Conservation (phyloP, 2,888 invertebrate genomes). For the Notocelia uddmanniana region DNA sequence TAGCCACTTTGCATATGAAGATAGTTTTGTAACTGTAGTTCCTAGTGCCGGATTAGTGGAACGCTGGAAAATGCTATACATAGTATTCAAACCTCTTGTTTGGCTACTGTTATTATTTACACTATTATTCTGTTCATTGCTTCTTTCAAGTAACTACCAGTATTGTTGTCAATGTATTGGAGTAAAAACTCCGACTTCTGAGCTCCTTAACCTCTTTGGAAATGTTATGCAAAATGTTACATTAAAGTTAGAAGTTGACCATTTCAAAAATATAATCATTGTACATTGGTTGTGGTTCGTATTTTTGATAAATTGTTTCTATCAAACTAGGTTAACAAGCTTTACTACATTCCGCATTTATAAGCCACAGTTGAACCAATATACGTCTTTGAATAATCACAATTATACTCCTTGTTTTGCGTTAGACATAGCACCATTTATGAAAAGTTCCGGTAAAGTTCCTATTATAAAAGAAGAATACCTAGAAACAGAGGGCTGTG, state of each 20-base stretch:
- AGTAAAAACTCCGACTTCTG: neutral
- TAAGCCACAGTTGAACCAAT: conserved; percentile 17
- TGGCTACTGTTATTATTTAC: conserved; percentile 39
- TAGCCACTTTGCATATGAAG: conserved; percentile 34
- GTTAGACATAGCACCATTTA: conserved; percentile 4
- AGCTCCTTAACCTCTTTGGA: conserved; percentile 30
- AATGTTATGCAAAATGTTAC: conserved; percentile 9
- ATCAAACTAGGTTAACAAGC: conserved; percentile 46
- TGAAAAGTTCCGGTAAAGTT: conserved; percentile 15
- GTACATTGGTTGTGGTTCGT: conserved; percentile 45
- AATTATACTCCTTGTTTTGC: conserved; percentile 35
- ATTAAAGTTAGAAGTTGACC: neutral
- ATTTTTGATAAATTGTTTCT: conserved; percentile 47
- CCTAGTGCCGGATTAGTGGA: conserved; percentile 17
- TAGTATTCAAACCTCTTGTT: conserved; percentile 34
- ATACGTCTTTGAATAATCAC: conserved; percentile 3
- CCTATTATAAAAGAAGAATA: conserved; percentile 17
- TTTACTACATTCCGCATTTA: conserved; percentile 27
- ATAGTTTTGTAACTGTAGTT: conserved; percentile 37
- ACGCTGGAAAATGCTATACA: conserved; percentile 43
- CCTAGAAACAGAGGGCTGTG: conserved; percentile 31
- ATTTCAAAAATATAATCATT: conserved; percentile 29
- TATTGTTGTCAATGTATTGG: neutral
- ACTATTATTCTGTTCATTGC: conserved; percentile 24
- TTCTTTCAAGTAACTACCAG: conserved; percentile 14